These are phyloP conservation scores for Onychostruthus taczanowskii DNA, from an alignment of 2,113 vertebrate species.

Conservation along the genomic window DNA sequence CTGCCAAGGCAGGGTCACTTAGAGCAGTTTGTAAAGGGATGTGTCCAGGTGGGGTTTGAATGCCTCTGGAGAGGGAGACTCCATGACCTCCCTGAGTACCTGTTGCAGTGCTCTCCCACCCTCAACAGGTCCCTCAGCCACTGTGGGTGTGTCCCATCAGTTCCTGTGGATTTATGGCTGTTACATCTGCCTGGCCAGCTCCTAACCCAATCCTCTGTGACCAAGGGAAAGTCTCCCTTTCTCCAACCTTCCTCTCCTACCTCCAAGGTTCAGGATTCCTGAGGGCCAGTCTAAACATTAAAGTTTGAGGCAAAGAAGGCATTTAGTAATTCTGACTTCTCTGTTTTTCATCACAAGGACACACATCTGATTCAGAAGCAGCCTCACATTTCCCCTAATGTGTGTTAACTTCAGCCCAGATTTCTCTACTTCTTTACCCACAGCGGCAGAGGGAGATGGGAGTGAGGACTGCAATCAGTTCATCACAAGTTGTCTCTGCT, in stretches of 20 bases:
- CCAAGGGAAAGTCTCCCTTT: no score
- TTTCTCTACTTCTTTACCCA: not conserved
- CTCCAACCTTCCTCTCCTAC: not conserved
- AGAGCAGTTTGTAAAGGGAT: not conserved
- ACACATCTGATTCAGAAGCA: not conserved
- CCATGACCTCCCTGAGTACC: not conserved
- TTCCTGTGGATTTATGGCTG: not conserved
- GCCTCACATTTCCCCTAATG: not conserved
- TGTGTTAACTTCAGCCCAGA: not conserved
- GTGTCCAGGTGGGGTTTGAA: not conserved
- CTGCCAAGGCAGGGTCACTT: not conserved
- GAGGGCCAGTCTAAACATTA: not conserved
- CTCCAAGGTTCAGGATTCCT: not conserved
- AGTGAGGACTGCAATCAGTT: not conserved
- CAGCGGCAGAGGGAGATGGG: no score
- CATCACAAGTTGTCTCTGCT: not conserved
- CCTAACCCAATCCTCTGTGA: not conserved
- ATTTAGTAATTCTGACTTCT: not conserved
- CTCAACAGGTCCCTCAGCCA: not conserved
- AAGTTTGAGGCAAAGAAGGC: not conserved
- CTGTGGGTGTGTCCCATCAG: not conserved
- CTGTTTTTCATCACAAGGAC: not conserved
- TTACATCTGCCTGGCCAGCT: not conserved
- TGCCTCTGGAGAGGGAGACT: not conserved
- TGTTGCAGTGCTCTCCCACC: not conserved